These are phyloP conservation scores for Macrobrachium nipponense DNA, from an alignment of 1,140 invertebrate genomes.

Conservation along the genomic window DNA sequence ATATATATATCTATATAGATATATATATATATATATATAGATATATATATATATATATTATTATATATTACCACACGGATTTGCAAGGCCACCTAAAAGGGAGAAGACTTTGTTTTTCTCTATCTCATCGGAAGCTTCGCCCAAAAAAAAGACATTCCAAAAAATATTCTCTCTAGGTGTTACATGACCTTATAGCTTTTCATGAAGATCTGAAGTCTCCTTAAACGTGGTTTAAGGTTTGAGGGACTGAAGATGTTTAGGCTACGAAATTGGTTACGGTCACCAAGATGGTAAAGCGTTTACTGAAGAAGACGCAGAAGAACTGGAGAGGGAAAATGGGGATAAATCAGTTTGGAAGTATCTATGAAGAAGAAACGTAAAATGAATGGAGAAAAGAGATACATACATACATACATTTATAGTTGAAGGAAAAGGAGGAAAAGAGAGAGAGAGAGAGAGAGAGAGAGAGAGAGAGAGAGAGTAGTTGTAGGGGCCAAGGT, in stretches of 20 bases:
- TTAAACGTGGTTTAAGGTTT: no score
- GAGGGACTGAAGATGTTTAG: not conserved
- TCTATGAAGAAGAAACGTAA: not conserved
- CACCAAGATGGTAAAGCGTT: no score
- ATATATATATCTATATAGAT: not conserved
- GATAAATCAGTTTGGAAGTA: not conserved
- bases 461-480: not conserved
- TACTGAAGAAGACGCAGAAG: not conserved
- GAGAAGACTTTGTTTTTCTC: no score
- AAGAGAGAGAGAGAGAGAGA: constrained; percentile 12
- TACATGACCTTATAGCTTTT: not conserved
- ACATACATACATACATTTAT: not conserved
- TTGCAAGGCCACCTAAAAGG: no score
- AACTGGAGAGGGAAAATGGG: not conserved
- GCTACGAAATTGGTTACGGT: no score
- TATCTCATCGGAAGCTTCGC: no score
- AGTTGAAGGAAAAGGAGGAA: constrained; percentile 13
- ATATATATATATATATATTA: not conserved
- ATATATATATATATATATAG: not conserved
- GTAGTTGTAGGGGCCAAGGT: not conserved
- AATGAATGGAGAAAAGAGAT: not conserved
- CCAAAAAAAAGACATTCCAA: no score
- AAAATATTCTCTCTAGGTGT: no score
- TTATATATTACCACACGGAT: no score
- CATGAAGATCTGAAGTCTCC: no score